Evolutionary conservation across 2,797 vertebrate genomes (phyloP).

Genomic region (Pagetopsis macropterus): DNA sequence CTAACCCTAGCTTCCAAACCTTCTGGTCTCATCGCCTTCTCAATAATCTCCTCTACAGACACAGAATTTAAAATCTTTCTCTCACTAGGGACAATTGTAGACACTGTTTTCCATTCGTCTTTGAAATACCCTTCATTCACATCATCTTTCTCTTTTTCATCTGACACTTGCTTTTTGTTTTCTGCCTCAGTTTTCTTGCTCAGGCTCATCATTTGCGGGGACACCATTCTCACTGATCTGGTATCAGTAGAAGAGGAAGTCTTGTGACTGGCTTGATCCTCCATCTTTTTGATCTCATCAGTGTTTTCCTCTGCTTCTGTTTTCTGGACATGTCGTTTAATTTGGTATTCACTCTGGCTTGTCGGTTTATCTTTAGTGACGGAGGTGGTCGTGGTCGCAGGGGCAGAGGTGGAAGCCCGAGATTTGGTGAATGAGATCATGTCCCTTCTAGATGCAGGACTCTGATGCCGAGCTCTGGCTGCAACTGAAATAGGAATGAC

Average conservation of each 20-base stretch:
- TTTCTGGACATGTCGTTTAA: conserved; percentile 35
- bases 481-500: conserved; percentile 79
- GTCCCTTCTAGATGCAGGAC: conserved; percentile 82
- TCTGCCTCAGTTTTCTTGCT: conserved; percentile 43
- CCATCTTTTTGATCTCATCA: conserved; percentile 56
- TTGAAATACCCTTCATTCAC: conserved; percentile 25
- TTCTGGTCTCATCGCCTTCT: conserved; percentile 88
- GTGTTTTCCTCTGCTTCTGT: conserved; percentile 58
- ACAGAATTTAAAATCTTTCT: conserved; percentile 80
- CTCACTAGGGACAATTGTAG: conserved; percentile 49
- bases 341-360: conserved; percentile 40
- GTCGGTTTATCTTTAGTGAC: conserved; percentile 56
- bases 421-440: conserved; percentile 84
- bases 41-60: conserved; percentile 90
- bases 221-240: conserved; percentile 67
- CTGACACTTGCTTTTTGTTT: conserved; percentile 45
- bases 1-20: conserved; percentile 74
- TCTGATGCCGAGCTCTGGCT: conserved; percentile 73
- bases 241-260: conserved; percentile 56
- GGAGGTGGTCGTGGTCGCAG: conserved; percentile 18
- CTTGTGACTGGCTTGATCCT: conserved; percentile 45
- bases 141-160: conserved; percentile 39
- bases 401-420: conserved; percentile 52
- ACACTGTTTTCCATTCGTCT: conserved; percentile 34
- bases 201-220: conserved; percentile 64